Evolutionary conservation across 2,888 invertebrate genomes (phyloP).

Genomic region (Pardosa pseudoannulata): DNA sequence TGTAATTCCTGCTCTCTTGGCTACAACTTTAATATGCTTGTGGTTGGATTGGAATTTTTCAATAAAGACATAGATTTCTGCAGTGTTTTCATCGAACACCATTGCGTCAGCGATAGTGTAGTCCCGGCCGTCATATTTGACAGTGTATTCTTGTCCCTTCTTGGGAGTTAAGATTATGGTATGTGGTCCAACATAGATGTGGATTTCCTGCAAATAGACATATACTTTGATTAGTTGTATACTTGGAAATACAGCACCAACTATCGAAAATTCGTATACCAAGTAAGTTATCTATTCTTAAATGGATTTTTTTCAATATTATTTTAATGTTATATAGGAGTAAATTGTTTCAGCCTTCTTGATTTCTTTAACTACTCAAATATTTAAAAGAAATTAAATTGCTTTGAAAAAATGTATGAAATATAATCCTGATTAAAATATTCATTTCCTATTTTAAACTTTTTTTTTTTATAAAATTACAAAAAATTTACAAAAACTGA

Average conservation of each 20-base stretch:
- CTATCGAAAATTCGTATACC: too few relatives aligned
- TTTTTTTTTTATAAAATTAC: too few relatives aligned
- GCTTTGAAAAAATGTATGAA: too few relatives aligned
- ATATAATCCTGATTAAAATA: too few relatives aligned
- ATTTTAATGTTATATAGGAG: neutral
- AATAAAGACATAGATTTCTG: neutral
- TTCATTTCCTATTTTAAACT: too few relatives aligned
- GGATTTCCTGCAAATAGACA: constrained; percentile 38
- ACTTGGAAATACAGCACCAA: too few relatives aligned
- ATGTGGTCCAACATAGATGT: constrained; percentile 33
- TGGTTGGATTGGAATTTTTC: neutral
- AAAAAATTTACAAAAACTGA: too few relatives aligned
- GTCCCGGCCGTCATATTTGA: constrained; percentile 20
- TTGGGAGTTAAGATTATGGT: constrained; percentile 18
- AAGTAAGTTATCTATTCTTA: too few relatives aligned
- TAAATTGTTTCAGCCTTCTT: too few relatives aligned
- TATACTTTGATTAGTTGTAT: too few relatives aligned
- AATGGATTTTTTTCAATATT: neutral
- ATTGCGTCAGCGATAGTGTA: neutral
- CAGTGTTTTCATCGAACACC: neutral
- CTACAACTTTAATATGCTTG: constrained; percentile 26
- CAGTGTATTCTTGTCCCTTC: neutral
- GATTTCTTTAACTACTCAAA: too few relatives aligned
- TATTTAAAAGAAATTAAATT: too few relatives aligned
- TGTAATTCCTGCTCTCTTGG: constrained; percentile 28